phyloP scores from a whole-genome alignment of 2,113 vertebrate genomes.

The Hucho hucho region DNA sequence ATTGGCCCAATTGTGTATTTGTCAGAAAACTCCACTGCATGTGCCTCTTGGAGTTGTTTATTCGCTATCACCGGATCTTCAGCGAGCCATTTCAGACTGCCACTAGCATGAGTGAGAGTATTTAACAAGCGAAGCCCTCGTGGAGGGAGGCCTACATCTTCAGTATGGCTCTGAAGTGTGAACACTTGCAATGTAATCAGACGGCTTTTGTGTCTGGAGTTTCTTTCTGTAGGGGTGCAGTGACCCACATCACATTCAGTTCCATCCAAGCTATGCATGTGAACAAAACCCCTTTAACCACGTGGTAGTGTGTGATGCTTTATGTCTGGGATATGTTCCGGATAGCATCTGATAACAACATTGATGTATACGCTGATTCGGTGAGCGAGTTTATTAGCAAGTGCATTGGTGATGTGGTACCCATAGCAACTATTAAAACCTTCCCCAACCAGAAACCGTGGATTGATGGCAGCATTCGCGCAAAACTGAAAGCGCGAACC shows the following conservation, averaged over 20 bases:
- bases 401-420: too few species aligned
- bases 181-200: slow-evolving; percentile 48
- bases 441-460: too few species aligned
- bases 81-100: slow-evolving; percentile 31
- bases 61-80: slow-evolving; percentile 50
- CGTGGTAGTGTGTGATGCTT: slow-evolving; percentile 53
- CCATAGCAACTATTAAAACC: too few species aligned
- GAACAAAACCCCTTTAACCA: slow-evolving; percentile 71
- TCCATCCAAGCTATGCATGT: slow-evolving; percentile 58
- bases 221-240: slow-evolving; percentile 20
- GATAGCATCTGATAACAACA: too few species aligned
- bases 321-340: too few species aligned
- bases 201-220: slow-evolving; percentile 52
- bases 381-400: too few species aligned
- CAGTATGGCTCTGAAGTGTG: slow-evolving; percentile 59
- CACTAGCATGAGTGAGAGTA: slow-evolving; percentile 57
- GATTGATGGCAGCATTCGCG: too few species aligned
- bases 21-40: slow-evolving; percentile 34
- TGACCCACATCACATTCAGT: slow-evolving; percentile 9
- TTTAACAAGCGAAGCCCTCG: slow-evolving; percentile 44
- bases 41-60: slow-evolving; percentile 58
- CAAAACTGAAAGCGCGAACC: too few species aligned
- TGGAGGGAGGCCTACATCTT: slow-evolving; percentile 59
- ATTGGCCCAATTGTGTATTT: slow-evolving; percentile 4
- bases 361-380: too few species aligned